Evolutionary conservation across 2,113 vertebrate genomes (phyloP), one percentile per base, ranked within the genome.

Genomic region (Australoheros scitulus): DNA sequence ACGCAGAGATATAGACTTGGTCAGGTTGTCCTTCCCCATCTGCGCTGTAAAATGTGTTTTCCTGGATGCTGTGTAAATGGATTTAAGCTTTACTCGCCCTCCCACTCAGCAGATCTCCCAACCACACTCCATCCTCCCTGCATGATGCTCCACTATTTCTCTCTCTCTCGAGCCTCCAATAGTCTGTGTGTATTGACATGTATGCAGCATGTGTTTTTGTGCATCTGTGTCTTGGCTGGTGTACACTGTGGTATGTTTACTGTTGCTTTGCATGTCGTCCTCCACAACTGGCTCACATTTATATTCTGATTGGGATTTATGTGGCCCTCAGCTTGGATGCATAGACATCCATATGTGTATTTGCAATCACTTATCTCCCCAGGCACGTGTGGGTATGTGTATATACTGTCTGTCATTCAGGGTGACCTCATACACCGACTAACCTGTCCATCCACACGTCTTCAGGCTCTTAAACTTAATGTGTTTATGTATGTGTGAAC

Each of bases 21-120:
- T 74, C 79, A 83, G 59, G 75, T 81, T 80, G 76, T 75, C 82
- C 81, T 87, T 86, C 11, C 13, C 89, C 82, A 76, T 87, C 61
- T 88, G 88, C 72, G 81, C 63, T 61, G 57, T 83, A 47, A 88
- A 89, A 84, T 85, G 77, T 82, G 74, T 84, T 89, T 90, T 76
- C 56, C 74, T 86, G 82, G 61, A 65, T 84, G 78, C 84, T 78
- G 79, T 70, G 78, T 76, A 82, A 91, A 87, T 84, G 70, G 90
- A 88, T 90, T 79, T 58, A 56, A 80, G 82, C 61, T 85, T 84
- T 76, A 80, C 81, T 83, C 29, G 11, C 63, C 78, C 79, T 86
- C 85, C 75, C 78, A 68, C 64, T 82, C 83, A 80, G 68, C 75
- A 77, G 38, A 80, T 78, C 77, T 76, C 74, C 72, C 41, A 76